Percentiles rank a stretch among this genome's conserved stretches.
phyloP scores from a whole-genome alignment of 1,140 invertebrate genomes.

The Cotesia typhae region DNA sequence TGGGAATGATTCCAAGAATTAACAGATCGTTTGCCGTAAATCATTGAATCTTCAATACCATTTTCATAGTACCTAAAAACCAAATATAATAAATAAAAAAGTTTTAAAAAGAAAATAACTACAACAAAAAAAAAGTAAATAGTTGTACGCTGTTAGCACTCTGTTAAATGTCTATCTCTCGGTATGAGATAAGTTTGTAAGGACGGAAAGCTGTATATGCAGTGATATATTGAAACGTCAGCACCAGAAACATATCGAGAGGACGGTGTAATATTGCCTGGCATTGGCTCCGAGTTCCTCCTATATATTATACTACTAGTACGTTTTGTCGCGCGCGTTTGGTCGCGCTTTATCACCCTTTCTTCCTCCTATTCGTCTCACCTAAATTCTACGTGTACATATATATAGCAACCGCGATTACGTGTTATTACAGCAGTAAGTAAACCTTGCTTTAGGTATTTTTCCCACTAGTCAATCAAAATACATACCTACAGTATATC shows the following conservation, averaged over 20 bases:
- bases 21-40: slow-evolving; percentile 54
- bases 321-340: slow-evolving; percentile 53
- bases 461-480: not conserved
- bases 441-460: not conserved
- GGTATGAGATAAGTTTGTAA: slow-evolving; percentile 50
- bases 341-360: slow-evolving; percentile 16
- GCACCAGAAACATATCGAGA: slow-evolving; percentile 60
- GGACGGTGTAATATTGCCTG: slow-evolving; percentile 25
- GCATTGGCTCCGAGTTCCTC: slow-evolving; percentile 12
- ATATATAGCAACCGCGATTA: slow-evolving; percentile 1
- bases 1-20: slow-evolving; percentile 53
- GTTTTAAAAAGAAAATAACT: not conserved
- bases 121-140: slow-evolving; percentile 19
- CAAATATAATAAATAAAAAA: not conserved
- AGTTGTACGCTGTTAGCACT: slow-evolving; percentile 44
- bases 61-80: slow-evolving; percentile 66
- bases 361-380: not conserved
- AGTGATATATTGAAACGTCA: slow-evolving; percentile 65
- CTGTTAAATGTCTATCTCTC: slow-evolving; percentile 53
- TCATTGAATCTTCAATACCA: slow-evolving; percentile 54
- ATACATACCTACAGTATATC: not conserved
- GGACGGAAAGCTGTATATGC: slow-evolving; percentile 48
- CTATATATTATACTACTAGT: slow-evolving; percentile 26
- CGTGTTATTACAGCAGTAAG: not conserved
- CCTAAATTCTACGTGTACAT: slow-evolving; percentile 2